These are phyloP conservation scores for Megalops atlanticus DNA, from an alignment of 2,113 vertebrate species.

Conservation along the genomic window DNA sequence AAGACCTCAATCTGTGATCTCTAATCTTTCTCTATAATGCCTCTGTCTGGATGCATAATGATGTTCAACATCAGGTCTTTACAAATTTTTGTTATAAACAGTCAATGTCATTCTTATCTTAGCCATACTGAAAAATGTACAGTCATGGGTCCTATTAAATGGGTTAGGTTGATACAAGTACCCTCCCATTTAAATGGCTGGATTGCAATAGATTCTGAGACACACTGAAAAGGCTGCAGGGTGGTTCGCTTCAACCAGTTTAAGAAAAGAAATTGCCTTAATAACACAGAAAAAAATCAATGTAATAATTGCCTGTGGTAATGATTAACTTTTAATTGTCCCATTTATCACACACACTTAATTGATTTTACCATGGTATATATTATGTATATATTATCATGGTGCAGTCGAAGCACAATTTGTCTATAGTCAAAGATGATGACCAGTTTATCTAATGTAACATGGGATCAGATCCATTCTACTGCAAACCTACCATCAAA, in stretches of 20 bases:
- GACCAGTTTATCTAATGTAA: neutral
- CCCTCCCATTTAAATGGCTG: neutral
- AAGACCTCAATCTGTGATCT: neutral
- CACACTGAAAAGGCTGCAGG: neutral
- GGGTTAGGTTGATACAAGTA: neutral
- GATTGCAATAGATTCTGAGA: neutral
- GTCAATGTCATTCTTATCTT: neutral
- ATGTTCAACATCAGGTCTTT: neutral
- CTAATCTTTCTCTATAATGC: neutral
- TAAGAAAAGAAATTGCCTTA: neutral
- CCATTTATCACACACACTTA: slow-evolving; percentile 15
- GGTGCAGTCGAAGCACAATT: neutral
- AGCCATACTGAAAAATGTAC: neutral
- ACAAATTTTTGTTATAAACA: neutral
- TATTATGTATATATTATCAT: neutral
- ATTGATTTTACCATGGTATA: slow-evolving; percentile 22
- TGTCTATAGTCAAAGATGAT: neutral
- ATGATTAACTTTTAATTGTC: neutral
- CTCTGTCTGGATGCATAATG: neutral
- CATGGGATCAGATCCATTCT: neutral
- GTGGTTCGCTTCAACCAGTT: neutral
- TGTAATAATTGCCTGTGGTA: neutral
- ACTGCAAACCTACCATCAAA: too few species aligned
- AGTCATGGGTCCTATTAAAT: slow-evolving; percentile 4
- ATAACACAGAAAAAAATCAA: slow-evolving; percentile 15